Base-by-base conservation (phyloP, 2,888 invertebrate species). In the Lycaena phlaeas region DNA sequence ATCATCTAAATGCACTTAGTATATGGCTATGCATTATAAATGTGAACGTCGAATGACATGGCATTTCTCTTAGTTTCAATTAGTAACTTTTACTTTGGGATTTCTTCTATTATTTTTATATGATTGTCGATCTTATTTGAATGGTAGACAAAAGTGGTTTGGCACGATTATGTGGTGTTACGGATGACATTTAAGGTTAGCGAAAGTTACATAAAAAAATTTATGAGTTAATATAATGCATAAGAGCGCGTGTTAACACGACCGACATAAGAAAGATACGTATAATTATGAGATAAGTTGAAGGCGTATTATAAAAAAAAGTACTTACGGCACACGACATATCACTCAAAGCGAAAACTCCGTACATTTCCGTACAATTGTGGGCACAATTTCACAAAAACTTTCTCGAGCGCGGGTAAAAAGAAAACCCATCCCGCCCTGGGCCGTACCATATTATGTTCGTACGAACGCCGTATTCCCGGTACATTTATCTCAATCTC, bases 401-500 rank as follows among this genome's bases (percentile, higher is more conserved):
- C 63, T 64, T 62, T 66, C 61, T 56, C 61, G 18, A 22, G 34
- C 22, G 60, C 52, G 56, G 52, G 45, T 48, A 50, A 56, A 56
- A 51, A 50, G 45, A 50, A 45, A 52, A 52, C 51, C 43, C 48
- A 48, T 41, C 43, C 41, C 46, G 54, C 51, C 53, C 46, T 46
- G 47, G 53, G 53, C 48, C 42, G 49, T 45, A 45, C 42, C 48
- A 49, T 50, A 50, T 45, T 56, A 51, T 56, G 55, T 56, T 54
- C 55, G 53, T 60, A 53, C 50, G 51, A 50, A 46, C 49, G 54
- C 45, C 47, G 44, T 51, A 50, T 66, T 65, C 64, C 62, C 51
- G 52, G 67, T 61, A 59, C 59, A 62, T 67, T 69, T 72, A 73
- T 74, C 64, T 65, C 57, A 65, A 74, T 73, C 68, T 69, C 48